Percentiles rank a stretch among this genome's conserved stretches.
Evolutionary conservation across 2,797 vertebrate genomes (phyloP).

Genomic region (Lithobates pipiens): DNA sequence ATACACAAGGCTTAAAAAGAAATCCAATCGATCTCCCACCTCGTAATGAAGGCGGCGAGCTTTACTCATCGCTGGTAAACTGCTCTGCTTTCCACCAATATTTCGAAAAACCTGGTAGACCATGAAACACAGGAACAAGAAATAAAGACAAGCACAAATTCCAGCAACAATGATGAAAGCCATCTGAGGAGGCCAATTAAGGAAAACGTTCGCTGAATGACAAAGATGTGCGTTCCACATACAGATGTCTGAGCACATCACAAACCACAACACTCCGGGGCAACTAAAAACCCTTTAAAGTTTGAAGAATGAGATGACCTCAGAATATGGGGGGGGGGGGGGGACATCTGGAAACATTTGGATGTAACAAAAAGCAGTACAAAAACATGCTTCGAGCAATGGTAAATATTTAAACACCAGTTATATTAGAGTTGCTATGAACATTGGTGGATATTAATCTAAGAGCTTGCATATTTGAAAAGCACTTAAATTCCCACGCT

Average conservation of each 20-base stretch:
- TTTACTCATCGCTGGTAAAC: constrained; percentile 93
- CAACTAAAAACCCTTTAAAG: background rate
- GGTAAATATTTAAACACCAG: background rate
- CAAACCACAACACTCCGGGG: background rate
- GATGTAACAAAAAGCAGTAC: background rate
- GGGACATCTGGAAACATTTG: constrained; percentile 13
- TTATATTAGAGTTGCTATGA: background rate
- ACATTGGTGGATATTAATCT: background rate
- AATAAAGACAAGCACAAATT: constrained; percentile 96
- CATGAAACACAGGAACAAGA: constrained; percentile 98
- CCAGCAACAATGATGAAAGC: constrained; percentile 97
- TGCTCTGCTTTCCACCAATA: constrained; percentile 92
- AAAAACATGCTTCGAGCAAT: background rate
- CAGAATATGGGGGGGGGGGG: background rate
- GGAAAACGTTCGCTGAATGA: constrained; percentile 63
- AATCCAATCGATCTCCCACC: constrained; percentile 69
- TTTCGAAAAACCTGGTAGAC: constrained; percentile 98
- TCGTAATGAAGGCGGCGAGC: constrained; percentile 94
- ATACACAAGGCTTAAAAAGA: too few relatives aligned
- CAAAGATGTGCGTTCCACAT: background rate
- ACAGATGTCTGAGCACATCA: constrained; percentile 10
- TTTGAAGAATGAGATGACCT: background rate
- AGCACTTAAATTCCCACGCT: background rate
- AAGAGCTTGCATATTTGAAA: background rate
- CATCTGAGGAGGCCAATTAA: constrained; percentile 86